Evolutionary conservation across 2,797 vertebrate species (phyloP).

Genomic region (Falco concolor): DNA sequence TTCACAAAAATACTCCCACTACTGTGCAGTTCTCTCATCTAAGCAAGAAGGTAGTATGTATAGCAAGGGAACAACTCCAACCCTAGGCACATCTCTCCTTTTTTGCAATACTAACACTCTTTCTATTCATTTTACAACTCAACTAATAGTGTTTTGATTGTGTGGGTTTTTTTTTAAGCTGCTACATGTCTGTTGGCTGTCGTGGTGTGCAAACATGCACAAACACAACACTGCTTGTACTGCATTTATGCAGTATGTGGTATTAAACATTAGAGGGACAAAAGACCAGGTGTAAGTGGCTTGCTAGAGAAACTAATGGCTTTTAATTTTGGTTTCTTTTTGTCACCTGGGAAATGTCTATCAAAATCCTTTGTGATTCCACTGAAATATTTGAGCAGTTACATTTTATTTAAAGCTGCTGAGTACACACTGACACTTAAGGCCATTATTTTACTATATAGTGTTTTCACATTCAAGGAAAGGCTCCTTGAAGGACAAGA

Average conservation of each 20-base stretch:
- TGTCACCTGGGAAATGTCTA: neutral
- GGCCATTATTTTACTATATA: neutral
- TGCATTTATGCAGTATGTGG: neutral
- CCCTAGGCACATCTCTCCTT: neutral
- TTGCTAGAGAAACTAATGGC: neutral
- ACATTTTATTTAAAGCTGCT: neutral
- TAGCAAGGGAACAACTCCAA: neutral
- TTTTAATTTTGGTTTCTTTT: neutral
- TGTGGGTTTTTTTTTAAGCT: neutral
- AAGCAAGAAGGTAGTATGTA: neutral
- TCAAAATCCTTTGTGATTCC: neutral
- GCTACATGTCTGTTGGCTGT: neutral
- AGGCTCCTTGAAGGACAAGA: neutral
- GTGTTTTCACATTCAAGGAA: neutral
- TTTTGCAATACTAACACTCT: neutral
- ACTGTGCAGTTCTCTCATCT: neutral
- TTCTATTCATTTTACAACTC: neutral
- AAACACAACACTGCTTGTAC: neutral
- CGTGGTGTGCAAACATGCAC: neutral
- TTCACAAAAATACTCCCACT: neutral
- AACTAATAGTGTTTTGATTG: rapidly evolving
- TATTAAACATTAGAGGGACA: neutral
- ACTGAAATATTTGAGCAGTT: neutral
- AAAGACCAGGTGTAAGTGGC: neutral
- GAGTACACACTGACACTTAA: neutral